Conservation (phyloP, 2,888 invertebrate genomes). For the Macrostomum cliftonense region DNA sequence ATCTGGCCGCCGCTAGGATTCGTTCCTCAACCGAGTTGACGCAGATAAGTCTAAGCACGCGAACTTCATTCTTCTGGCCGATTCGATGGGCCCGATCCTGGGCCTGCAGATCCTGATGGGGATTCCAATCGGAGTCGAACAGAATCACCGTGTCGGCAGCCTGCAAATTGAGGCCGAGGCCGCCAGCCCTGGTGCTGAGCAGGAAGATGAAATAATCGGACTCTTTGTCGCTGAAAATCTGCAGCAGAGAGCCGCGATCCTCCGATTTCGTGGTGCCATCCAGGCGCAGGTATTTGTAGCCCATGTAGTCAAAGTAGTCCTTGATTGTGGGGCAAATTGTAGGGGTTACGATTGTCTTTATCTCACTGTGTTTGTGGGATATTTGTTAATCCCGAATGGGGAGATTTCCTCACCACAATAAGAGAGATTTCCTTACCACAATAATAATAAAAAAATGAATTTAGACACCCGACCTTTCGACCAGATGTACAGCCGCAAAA, state of each 20-base stretch:
- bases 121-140: constrained; percentile 99
- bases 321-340: too few relatives aligned
- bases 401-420: too few relatives aligned
- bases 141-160: constrained; percentile 96
- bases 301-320: constrained; percentile 74
- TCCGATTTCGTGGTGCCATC: constrained; percentile 96
- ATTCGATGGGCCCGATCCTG: constrained; percentile 98
- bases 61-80: constrained; percentile 90
- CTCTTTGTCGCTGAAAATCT: constrained; percentile 42
- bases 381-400: too few relatives aligned
- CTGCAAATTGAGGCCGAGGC: constrained; percentile 86
- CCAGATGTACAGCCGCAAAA: too few relatives aligned
- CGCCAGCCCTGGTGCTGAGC: constrained; percentile 87
- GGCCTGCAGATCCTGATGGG: constrained; percentile 96
- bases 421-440: too few relatives aligned
- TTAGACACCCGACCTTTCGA: too few relatives aligned
- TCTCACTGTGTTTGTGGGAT: too few relatives aligned
- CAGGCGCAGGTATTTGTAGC: constrained; percentile 67
- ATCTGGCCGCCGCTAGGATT: constrained; percentile 79
- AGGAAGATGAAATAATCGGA: constrained; percentile 86
- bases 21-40: constrained; percentile 96
- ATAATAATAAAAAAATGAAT: too few relatives aligned
- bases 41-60: constrained; percentile 86
- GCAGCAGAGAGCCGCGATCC: constrained; percentile 77
- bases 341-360: too few relatives aligned